Conservation (phyloP, 1,140 invertebrate species). For the Phymastichus coffea region DNA sequence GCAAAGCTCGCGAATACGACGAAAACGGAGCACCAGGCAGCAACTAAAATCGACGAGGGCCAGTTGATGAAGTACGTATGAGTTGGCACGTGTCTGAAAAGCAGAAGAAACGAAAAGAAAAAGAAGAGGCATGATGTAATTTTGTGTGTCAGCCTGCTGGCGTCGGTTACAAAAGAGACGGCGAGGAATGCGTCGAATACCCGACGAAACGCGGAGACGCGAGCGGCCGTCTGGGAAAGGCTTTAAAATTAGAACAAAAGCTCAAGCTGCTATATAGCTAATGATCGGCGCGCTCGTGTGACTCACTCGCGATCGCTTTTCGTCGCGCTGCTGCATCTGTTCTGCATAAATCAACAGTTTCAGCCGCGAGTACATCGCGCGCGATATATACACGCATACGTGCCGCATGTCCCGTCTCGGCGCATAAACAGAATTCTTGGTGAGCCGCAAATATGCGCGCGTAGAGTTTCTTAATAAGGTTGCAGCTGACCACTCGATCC, state of each 20-base stretch:
- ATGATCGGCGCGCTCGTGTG: conserved; percentile 9
- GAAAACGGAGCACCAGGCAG: no score
- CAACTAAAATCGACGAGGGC: no score
- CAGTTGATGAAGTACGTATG: no score
- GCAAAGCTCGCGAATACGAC: no score
- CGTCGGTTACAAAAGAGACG: no score
- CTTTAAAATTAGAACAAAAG: conserved; percentile 25
- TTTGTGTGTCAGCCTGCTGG: neutral
- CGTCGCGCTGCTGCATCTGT: neutral
- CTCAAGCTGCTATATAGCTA: neutral
- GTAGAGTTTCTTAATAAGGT: conserved; percentile 5
- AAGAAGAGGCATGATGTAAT: neutral
- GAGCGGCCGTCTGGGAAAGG: neutral
- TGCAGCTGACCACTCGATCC: neutral
- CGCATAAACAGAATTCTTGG: no score
- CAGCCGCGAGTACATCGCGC: no score
- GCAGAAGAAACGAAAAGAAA: neutral
- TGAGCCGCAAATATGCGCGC: neutral
- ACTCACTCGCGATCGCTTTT: neutral
- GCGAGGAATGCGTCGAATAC: neutral
- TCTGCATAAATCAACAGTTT: neutral
- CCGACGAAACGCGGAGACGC: neutral
- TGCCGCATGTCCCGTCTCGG: no score
- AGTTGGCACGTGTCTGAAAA: no score
- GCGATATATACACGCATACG: no score